Conservation (phyloP, 2,888 invertebrate species). For the Sipha maydis region DNA sequence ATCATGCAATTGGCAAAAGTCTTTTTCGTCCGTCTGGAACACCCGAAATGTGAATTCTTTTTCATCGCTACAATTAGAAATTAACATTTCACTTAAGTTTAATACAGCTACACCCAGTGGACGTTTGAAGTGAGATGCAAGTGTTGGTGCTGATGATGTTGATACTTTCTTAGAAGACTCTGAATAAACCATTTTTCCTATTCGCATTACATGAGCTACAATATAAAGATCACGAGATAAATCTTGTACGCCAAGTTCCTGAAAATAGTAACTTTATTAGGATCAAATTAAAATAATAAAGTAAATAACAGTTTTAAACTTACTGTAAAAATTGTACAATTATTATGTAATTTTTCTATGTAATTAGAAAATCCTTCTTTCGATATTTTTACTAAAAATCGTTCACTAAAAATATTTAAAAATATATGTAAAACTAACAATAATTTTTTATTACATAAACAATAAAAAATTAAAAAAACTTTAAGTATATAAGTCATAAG, state of each 20-base stretch:
- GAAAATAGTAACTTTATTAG: conserved; percentile 65
- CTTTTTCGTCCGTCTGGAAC: conserved; percentile 85
- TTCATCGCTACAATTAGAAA: conserved; percentile 71
- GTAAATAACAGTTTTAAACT: conserved; percentile 67
- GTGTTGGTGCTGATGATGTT: conserved; percentile 50
- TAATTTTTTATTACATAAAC: not conserved
- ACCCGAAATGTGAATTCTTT: conserved; percentile 80
- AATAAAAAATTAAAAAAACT: not conserved
- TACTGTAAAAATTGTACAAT: conserved; percentile 88
- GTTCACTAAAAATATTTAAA: conserved; percentile 72
- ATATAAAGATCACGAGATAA: conserved; percentile 86
- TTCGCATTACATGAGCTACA: conserved; percentile 89
- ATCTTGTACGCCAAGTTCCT: conserved; percentile 87
- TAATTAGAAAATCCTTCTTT: conserved; percentile 91
- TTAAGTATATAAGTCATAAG: not conserved
- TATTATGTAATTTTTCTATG: conserved; percentile 85
- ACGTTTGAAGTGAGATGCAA: conserved; percentile 68
- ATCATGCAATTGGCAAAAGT: conserved; percentile 90
- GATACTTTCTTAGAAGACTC: conserved; percentile 68
- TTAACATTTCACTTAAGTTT: conserved; percentile 70
- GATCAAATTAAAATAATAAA: conserved; percentile 14
- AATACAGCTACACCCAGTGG: conserved; percentile 90
- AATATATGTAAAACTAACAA: not conserved
- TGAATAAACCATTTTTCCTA: conserved; percentile 83
- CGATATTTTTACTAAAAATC: conserved; percentile 88